These are phyloP conservation scores for Agonopterix subpropinquella DNA, from an alignment of 2,888 invertebrate species.

Conservation along the genomic window DNA sequence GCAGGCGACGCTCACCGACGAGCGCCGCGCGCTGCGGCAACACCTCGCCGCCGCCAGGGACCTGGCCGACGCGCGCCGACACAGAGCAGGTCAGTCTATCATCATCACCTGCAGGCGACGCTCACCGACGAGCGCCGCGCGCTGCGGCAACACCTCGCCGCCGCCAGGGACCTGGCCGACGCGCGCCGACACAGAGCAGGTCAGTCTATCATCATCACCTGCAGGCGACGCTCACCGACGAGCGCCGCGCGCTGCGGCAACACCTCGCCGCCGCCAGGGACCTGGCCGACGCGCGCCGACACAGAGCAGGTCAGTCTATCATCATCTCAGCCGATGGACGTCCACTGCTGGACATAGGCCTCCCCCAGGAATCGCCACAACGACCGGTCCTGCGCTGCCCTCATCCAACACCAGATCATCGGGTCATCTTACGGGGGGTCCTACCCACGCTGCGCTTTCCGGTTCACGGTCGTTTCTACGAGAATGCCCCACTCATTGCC, in stretches of 20 bases:
- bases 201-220: conserved; percentile 16
- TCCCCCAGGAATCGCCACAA: too few relatives aligned
- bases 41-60: conserved; percentile 31
- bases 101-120: conserved; percentile 27
- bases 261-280: conserved; percentile 31
- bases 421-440: too few relatives aligned
- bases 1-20: conserved; percentile 23
- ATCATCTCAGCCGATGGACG: too few relatives aligned
- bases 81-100: conserved; percentile 7
- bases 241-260: conserved; percentile 20
- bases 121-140: conserved; percentile 17
- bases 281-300: conserved; percentile 24
- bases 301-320: conserved; percentile 7
- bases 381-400: too few relatives aligned
- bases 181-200: conserved; percentile 16
- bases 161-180: conserved; percentile 30
- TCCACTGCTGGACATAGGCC: too few relatives aligned
- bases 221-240: conserved; percentile 23
- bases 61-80: conserved; percentile 24
- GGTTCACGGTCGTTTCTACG: too few relatives aligned
- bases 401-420: too few relatives aligned
- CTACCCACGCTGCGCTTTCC: too few relatives aligned
- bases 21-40: conserved; percentile 20
- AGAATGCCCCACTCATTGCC: too few relatives aligned
- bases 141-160: conserved; percentile 26